phyloP scores from a whole-genome alignment of 1,140 invertebrate species.

The Acromyrmex echinatior region DNA sequence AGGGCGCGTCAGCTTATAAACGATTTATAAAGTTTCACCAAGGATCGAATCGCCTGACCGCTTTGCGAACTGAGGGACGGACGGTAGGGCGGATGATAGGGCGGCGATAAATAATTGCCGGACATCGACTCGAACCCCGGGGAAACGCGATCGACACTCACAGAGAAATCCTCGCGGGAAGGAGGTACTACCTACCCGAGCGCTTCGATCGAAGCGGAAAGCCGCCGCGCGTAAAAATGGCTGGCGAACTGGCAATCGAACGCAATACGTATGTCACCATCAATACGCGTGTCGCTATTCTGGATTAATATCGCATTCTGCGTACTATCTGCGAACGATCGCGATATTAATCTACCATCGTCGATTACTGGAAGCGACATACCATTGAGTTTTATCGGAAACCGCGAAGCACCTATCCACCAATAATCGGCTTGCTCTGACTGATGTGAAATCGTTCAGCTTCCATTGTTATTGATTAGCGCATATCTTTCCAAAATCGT shows the following conservation, averaged over 20 bases:
- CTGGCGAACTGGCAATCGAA: conserved; percentile 45
- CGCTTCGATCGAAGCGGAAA: conserved; percentile 35
- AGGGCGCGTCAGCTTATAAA: conserved; percentile 36
- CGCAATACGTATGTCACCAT: conserved; percentile 60
- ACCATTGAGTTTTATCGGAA: conserved; percentile 57
- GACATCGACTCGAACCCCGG: conserved; percentile 55
- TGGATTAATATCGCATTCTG: conserved; percentile 57
- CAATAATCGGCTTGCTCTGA: conserved; percentile 53
- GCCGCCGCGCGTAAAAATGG: conserved; percentile 49
- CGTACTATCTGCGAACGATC: conserved; percentile 41
- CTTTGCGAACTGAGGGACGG: conserved; percentile 37
- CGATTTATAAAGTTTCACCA: conserved; percentile 53
- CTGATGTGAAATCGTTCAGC: conserved; percentile 35
- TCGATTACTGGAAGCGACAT: conserved; percentile 58
- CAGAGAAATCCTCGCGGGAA: conserved; percentile 51
- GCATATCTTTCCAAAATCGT: background rate
- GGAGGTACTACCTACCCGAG: conserved; percentile 31
- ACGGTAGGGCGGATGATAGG: conserved; percentile 52
- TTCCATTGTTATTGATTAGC: conserved; percentile 28
- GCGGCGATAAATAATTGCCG: conserved; percentile 60
- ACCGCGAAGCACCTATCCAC: conserved; percentile 54
- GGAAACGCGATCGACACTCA: conserved; percentile 62
- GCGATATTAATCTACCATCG: conserved; percentile 58
- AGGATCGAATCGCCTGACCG: conserved; percentile 43
- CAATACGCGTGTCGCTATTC: conserved; percentile 44